Percentiles rank a stretch among this genome's conserved stretches.
phyloP scores from a whole-genome alignment of 1,140 invertebrate genomes.

The Wiebesia pumilae region DNA sequence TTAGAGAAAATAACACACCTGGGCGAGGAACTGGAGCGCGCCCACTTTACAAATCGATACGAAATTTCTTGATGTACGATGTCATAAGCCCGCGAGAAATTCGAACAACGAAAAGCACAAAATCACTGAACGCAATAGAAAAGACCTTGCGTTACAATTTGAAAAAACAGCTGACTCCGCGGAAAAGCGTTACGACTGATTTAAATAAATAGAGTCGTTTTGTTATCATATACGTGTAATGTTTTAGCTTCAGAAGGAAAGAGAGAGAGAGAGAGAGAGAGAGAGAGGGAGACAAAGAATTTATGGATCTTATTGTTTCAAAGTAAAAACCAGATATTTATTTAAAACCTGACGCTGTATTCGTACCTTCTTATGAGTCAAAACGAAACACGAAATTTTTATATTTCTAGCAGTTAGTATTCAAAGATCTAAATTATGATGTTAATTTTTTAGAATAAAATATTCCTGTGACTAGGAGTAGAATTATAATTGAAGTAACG shows the following conservation, averaged over 20 bases:
- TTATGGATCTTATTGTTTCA: not conserved
- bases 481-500: not conserved
- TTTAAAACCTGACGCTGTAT: not conserved
- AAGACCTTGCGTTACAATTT: not conserved
- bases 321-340: not conserved
- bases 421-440: not conserved
- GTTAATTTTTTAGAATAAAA: not conserved
- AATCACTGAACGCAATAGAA: not conserved
- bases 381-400: not conserved
- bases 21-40: not conserved
- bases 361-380: not conserved
- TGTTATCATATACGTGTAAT: not conserved
- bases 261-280: not conserved
- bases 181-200: not conserved
- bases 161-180: not conserved
- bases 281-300: no score
- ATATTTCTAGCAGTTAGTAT: not conserved
- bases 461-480: not conserved
- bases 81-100: not conserved
- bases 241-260: not conserved
- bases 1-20: constrained; percentile 14
- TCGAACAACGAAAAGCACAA: not conserved
- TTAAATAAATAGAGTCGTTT: not conserved
- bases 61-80: not conserved
- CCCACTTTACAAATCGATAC: constrained; percentile 3